Percentiles rank a stretch among this genome's conserved stretches.
Conservation (phyloP, 2,797 vertebrate genomes). For the Propithecus deckenii region DNA sequence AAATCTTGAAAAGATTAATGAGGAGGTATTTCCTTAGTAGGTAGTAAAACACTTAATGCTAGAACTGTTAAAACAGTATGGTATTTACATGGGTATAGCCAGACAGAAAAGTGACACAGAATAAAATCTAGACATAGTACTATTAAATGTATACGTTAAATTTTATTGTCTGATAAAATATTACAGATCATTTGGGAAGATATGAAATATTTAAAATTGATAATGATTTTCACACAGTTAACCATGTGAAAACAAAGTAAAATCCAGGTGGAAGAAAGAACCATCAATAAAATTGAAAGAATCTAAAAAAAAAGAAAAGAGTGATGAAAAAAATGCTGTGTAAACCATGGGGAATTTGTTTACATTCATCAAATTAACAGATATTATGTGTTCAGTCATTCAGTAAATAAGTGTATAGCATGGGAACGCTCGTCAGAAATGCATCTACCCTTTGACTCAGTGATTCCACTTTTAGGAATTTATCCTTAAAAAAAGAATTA, state of each 20-base stretch:
- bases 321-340: background rate
- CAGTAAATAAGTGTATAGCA: background rate
- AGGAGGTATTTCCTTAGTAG: background rate
- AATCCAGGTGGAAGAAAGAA: background rate
- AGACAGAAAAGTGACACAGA: background rate
- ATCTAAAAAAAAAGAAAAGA: background rate
- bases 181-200: background rate
- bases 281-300: background rate
- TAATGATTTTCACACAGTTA: background rate
- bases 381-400: background rate
- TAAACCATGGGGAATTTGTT: background rate
- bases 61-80: background rate
- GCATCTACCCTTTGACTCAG: background rate
- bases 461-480: background rate
- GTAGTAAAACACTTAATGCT: constrained; percentile 5
- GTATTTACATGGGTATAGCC: background rate
- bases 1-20: background rate
- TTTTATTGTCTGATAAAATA: background rate
- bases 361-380: background rate
- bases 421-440: background rate
- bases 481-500: background rate
- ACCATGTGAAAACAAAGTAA: background rate
- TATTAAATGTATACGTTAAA: background rate
- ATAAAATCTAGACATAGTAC: background rate
- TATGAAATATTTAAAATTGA: background rate